A percentile compares a stretch with the other conserved stretches of the same genome.
These are phyloP conservation scores for Drosophila erecta DNA, from an alignment of 1,140 invertebrate genomes.

Conservation along the genomic window DNA sequence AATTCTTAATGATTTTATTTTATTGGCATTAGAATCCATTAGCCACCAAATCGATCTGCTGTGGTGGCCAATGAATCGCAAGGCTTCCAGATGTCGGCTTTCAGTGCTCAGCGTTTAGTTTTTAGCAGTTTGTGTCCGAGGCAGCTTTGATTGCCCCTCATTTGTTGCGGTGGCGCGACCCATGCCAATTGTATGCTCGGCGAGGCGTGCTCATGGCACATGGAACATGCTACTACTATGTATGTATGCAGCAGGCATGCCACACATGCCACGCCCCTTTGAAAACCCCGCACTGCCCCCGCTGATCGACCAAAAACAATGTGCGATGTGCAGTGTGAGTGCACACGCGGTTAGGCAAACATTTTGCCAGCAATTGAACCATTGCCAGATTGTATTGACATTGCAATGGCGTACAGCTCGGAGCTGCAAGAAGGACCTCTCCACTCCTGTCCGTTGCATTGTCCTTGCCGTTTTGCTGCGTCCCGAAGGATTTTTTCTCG, in stretches of 20 bases:
- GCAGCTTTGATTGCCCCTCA: conserved; percentile 59
- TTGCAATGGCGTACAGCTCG: conserved; percentile 50
- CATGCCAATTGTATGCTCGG: conserved; percentile 56
- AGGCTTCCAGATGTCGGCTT: conserved; percentile 13
- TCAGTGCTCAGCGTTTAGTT: conserved; percentile 15
- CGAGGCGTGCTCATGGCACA: conserved; percentile 66
- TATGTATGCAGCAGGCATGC: neutral
- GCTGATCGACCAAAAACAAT: conserved; percentile 43
- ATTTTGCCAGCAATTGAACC: conserved; percentile 82
- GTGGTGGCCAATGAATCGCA: conserved; percentile 17
- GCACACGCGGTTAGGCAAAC: conserved; percentile 77
- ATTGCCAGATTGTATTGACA: conserved; percentile 79
- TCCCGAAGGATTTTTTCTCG: neutral
- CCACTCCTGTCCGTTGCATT: neutral
- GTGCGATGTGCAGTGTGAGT: conserved; percentile 69
- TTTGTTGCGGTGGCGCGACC: conserved; percentile 66
- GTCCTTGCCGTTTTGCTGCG: neutral
- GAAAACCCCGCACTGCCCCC: neutral
- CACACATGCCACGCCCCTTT: conserved; percentile 1
- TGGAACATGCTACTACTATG: conserved; percentile 18
- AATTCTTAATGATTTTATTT: conserved; percentile 12
- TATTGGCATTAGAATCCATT: conserved; percentile 18
- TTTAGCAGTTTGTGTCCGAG: conserved; percentile 11
- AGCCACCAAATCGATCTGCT: conserved; percentile 12
- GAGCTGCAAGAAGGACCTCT: conserved; percentile 23